A percentile compares a stretch with the other conserved stretches of the same genome.
phyloP scores from a whole-genome alignment of 2,113 vertebrate genomes.

The Anhinga rufa region DNA sequence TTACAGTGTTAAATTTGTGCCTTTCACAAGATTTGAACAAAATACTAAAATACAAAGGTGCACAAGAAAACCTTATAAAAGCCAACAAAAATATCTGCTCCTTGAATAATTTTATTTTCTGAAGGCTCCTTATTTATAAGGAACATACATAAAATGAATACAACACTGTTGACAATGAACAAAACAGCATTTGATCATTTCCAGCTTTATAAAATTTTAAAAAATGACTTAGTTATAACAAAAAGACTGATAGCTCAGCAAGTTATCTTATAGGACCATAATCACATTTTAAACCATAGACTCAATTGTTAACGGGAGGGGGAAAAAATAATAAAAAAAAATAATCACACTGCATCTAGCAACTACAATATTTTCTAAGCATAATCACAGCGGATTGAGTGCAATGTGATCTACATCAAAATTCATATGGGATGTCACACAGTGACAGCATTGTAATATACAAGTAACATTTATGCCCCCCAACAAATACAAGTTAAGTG shows the following conservation, averaged over 20 bases:
- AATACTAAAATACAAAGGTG: background rate
- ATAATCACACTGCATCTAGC: conserved; percentile 69
- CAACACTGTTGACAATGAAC: conserved; percentile 75
- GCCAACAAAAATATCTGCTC: background rate
- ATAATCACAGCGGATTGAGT: conserved; percentile 75
- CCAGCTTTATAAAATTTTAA: conserved; percentile 71
- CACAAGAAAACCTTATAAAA: conserved; percentile 12
- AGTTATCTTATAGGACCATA: conserved; percentile 73
- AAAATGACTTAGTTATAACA: conserved; percentile 73
- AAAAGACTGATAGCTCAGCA: conserved; percentile 69
- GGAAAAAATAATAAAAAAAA: background rate
- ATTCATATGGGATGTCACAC: conserved; percentile 85
- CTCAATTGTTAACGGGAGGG: conserved; percentile 51
- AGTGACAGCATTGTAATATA: conserved; percentile 86
- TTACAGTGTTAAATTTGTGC: background rate
- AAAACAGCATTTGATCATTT: conserved; percentile 74
- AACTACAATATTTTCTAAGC: conserved; percentile 74
- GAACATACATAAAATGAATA: conserved; percentile 79
- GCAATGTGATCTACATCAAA: conserved; percentile 76
- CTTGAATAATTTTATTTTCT: conserved; percentile 75
- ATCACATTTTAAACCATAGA: conserved; percentile 73
- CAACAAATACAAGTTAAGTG: conserved; percentile 65
- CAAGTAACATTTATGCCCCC: conserved; percentile 73
- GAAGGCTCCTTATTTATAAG: conserved; percentile 71
- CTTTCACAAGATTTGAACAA: background rate